Percentiles rank a stretch among this genome's conserved stretches.
These are phyloP conservation scores for Pogonomyrmex barbatus DNA, from an alignment of 1,140 invertebrate genomes.

Conservation along the genomic window DNA sequence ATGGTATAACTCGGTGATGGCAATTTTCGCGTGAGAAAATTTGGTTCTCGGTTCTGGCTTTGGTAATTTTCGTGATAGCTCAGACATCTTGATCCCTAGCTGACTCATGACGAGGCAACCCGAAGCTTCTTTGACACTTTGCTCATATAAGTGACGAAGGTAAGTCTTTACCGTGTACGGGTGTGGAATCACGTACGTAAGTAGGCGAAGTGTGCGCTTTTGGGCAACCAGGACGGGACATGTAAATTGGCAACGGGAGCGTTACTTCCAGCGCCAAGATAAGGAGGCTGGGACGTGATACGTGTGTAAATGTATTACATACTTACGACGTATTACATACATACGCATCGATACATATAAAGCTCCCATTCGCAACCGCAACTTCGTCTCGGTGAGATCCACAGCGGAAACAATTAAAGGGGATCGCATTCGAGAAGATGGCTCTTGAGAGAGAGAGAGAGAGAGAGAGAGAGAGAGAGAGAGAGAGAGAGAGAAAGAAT, in stretches of 20 bases:
- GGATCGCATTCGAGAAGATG: neutral
- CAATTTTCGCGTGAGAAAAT: constrained; percentile 14
- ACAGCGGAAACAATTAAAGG: constrained; percentile 20
- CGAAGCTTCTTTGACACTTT: constrained; percentile 28
- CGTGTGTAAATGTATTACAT: constrained; percentile 35
- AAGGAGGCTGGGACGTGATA: constrained; percentile 4
- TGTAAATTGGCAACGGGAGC: constrained; percentile 46
- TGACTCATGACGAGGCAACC: neutral
- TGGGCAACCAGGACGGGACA: neutral
- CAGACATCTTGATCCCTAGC: neutral
- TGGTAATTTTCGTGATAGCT: constrained; percentile 5
- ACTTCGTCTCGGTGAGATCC: constrained; percentile 13
- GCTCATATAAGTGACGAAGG: constrained; percentile 27
- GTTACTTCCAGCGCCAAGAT: neutral
- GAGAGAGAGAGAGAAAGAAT: neutral
- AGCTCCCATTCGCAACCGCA: neutral
- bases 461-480: too few relatives aligned
- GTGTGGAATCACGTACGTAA: constrained; percentile 22
- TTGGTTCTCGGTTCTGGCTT: neutral
- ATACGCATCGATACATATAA: neutral
- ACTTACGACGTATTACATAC: constrained; percentile 4
- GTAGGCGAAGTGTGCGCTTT: constrained; percentile 22
- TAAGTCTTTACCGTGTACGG: constrained; percentile 11
- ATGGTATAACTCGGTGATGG: neutral
- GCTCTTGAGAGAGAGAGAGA: neutral